Conservation (phyloP, 2,797 vertebrate genomes). For the Enteromius thamalakanensis region DNA sequence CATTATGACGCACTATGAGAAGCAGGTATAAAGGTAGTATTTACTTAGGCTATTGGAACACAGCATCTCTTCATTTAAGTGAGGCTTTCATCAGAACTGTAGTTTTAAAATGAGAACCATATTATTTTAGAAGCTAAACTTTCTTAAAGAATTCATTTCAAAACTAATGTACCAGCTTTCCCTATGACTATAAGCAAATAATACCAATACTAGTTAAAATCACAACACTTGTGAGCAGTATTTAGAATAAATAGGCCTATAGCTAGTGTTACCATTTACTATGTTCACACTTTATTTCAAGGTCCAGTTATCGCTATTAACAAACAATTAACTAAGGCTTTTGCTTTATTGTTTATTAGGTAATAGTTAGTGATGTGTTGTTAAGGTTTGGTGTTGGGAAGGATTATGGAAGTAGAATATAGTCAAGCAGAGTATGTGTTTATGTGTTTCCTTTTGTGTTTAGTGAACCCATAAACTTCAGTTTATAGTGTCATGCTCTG, state of each 20-base stretch:
- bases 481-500: neutral
- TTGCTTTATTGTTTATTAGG: no score
- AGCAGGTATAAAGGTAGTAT: neutral
- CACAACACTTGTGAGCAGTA: no score
- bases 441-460: neutral
- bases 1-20: constrained; percentile 1
- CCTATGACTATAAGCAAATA: neutral
- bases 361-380: no score
- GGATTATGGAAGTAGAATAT: no score
- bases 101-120: neutral
- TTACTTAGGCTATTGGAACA: neutral
- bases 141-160: neutral
- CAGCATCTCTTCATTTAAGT: neutral
- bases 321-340: no score
- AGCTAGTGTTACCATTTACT: no score
- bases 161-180: neutral
- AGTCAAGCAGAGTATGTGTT: neutral
- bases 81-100: neutral
- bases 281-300: no score
- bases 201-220: neutral
- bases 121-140: neutral
- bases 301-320: no score
- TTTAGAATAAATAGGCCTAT: no score
- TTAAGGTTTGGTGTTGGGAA: no score
- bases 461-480: neutral